A percentile compares a stretch with the other conserved stretches of the same genome.
These are phyloP conservation scores for Drosophila kanekoi DNA, from an alignment of 2,888 invertebrate species.

Conservation along the genomic window DNA sequence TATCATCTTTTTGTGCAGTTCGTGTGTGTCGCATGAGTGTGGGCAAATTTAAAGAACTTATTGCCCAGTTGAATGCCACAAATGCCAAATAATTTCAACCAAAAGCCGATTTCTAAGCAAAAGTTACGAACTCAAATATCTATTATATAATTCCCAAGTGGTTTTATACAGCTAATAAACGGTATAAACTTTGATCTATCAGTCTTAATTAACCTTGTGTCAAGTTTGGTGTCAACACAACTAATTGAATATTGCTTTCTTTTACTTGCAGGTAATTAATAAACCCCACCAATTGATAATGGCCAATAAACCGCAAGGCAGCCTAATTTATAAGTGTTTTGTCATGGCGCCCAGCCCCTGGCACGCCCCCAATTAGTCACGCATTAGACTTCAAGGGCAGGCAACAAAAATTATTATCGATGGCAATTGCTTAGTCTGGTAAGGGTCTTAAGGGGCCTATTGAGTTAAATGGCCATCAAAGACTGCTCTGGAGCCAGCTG, in stretches of 20 bases:
- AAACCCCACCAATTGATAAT: conserved; percentile 6
- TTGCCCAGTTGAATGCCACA: conserved; percentile 8
- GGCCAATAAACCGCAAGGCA: conserved; percentile 29
- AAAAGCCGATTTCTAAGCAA: background rate
- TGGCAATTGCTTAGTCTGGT: conserved; percentile 16
- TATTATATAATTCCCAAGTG: background rate
- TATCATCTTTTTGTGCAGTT: conserved; percentile 40
- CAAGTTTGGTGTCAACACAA: conserved; percentile 10
- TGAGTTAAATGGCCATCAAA: conserved; percentile 49
- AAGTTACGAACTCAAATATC: no score
- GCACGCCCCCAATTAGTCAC: conserved; percentile 38
- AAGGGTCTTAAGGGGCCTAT: conserved; percentile 3
- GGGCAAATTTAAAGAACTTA: conserved; percentile 5
- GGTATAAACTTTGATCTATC: no score
- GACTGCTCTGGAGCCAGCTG: background rate
- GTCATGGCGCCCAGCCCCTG: background rate
- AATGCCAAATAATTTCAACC: conserved; percentile 2
- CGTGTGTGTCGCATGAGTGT: background rate
- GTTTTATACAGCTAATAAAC: background rate
- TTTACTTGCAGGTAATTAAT: conserved; percentile 70
- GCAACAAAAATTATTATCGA: conserved; percentile 36
- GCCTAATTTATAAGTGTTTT: conserved; percentile 17
- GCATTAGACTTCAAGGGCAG: conserved; percentile 17
- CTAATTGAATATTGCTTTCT: conserved; percentile 35
- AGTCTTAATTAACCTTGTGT: background rate